A percentile compares a stretch with the other conserved stretches of the same genome.
phyloP scores from a whole-genome alignment of 2,797 vertebrate genomes.

The Helostoma temminkii region DNA sequence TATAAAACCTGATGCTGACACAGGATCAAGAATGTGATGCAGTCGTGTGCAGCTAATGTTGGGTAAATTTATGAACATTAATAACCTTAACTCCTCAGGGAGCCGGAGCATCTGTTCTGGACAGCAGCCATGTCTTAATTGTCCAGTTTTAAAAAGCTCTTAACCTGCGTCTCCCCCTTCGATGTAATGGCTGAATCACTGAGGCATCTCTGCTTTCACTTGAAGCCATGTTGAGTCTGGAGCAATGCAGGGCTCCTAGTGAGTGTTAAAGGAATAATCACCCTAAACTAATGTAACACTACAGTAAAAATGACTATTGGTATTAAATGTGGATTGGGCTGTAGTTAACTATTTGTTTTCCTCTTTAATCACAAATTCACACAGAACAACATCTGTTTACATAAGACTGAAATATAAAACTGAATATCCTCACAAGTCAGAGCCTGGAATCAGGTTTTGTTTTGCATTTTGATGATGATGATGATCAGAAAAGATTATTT shows the following conservation, averaged over 20 bases:
- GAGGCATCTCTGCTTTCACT: background rate
- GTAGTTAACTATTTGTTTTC: too few relatives aligned
- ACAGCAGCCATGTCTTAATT: constrained; percentile 15
- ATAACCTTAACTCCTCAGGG: background rate
- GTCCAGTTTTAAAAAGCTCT: constrained; percentile 37
- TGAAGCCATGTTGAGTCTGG: constrained; percentile 18
- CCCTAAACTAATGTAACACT: background rate
- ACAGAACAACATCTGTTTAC: too few relatives aligned
- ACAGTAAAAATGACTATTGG: too few relatives aligned
- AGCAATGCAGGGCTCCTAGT: background rate
- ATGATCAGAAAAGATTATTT: too few relatives aligned
- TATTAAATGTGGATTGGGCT: too few relatives aligned
- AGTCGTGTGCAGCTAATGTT: background rate
- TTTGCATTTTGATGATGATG: too few relatives aligned
- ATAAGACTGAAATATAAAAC: too few relatives aligned
- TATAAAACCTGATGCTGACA: constrained; percentile 30
- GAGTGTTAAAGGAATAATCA: background rate
- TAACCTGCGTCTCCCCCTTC: constrained; percentile 16
- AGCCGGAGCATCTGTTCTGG: background rate
- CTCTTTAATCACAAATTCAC: too few relatives aligned
- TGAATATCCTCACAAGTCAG: too few relatives aligned
- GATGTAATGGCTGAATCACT: constrained; percentile 2
- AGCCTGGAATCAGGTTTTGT: too few relatives aligned
- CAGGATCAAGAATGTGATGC: background rate
- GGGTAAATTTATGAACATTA: constrained; percentile 11